Evolutionary conservation across 92 coral and sea anemone genomes (phyloP).

Genomic region (Heliopora coerulea): DNA sequence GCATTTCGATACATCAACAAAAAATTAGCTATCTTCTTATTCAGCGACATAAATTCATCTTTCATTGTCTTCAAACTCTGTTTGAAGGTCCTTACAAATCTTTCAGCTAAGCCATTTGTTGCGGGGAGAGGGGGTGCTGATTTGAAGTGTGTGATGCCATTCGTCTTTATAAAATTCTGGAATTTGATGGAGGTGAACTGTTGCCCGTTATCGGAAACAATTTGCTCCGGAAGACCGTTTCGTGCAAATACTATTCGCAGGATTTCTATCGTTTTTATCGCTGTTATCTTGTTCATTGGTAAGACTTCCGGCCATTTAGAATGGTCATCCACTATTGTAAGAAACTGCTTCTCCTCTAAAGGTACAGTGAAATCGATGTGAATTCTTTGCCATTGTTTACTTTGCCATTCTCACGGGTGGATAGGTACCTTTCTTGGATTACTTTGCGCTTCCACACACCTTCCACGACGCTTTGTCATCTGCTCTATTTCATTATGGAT

Average conservation of each 20-base stretch:
- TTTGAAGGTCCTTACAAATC: no score
- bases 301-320: neutral
- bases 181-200: no score
- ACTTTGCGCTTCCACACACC: neutral
- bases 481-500: neutral
- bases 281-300: neutral
- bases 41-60: no score
- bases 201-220: no score
- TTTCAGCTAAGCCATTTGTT: no score
- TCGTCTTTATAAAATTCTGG: no score
- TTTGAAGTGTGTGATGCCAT: no score
- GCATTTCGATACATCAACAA: no score
- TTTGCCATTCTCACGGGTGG: neutral
- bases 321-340: neutral
- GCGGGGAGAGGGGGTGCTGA: no score
- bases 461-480: neutral
- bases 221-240: no score
- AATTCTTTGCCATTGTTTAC: neutral
- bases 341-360: neutral
- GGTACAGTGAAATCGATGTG: neutral
- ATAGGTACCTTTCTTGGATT: neutral
- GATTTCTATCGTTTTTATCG: slow-evolving; percentile 4
- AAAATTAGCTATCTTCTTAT: no score
- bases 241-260: neutral
- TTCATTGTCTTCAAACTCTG: no score